Conservation (phyloP, 2,113 vertebrate species). For the Cryptotis parvus region DNA sequence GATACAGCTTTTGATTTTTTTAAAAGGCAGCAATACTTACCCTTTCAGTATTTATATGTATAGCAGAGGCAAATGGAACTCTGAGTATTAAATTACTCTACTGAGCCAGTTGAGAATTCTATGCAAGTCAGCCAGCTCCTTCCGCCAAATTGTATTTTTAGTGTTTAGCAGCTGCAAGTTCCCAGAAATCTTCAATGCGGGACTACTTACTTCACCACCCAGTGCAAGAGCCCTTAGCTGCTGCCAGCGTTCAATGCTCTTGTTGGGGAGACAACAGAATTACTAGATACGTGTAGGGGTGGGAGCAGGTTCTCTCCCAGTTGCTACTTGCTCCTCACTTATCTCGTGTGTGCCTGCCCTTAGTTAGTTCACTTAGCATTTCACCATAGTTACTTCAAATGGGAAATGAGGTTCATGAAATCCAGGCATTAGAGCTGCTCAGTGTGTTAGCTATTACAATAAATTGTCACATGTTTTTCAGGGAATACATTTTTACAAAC, state of each 20-base stretch:
- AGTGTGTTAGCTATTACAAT: background rate
- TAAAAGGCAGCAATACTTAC: slow-evolving; percentile 69
- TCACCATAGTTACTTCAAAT: background rate
- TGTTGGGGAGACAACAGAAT: background rate
- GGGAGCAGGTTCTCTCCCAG: background rate
- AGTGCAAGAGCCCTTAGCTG: background rate
- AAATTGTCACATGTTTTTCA: no score
- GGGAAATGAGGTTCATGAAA: background rate
- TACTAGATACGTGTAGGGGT: background rate
- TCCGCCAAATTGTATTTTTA: slow-evolving; percentile 71
- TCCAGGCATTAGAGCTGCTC: background rate
- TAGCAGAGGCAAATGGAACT: slow-evolving; percentile 66
- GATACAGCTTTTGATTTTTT: slow-evolving; percentile 56
- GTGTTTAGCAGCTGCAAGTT: slow-evolving; percentile 67
- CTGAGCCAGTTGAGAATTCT: slow-evolving; percentile 62
- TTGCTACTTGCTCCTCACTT: background rate
- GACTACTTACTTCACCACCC: slow-evolving; percentile 44
- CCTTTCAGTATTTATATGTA: slow-evolving; percentile 72
- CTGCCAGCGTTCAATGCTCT: background rate
- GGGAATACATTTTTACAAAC: no score
- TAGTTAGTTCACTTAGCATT: background rate
- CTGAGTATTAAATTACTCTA: slow-evolving; percentile 69
- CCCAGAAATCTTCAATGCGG: slow-evolving; percentile 67
- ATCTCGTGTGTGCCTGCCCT: background rate
- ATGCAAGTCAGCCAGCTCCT: slow-evolving; percentile 43